Evolutionary conservation across 2,113 vertebrate species (phyloP).

Genomic region (Oreocharis arfaki): DNA sequence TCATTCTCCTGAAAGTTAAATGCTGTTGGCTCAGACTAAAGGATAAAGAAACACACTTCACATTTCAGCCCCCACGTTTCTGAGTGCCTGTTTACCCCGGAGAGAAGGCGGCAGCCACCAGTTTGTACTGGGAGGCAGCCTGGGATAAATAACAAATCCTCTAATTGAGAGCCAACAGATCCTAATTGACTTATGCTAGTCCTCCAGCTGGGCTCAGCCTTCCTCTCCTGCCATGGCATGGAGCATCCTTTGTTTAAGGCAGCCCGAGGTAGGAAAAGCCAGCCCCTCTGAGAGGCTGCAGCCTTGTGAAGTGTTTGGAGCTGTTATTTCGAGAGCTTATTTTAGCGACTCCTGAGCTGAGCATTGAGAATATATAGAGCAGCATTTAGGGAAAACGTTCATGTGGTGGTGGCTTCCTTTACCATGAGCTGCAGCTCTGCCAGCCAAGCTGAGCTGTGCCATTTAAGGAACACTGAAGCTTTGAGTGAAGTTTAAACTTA

Average conservation of each 20-base stretch:
- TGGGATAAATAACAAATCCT: slow-evolving; percentile 2
- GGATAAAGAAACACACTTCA: background rate
- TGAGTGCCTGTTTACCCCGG: background rate
- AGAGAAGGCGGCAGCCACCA: background rate
- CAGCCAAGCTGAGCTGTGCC: background rate
- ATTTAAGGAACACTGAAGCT: background rate
- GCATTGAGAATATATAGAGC: background rate
- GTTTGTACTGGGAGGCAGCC: background rate
- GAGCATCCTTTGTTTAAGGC: background rate
- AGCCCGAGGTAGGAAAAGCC: background rate
- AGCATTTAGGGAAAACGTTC: background rate
- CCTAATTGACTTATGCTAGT: background rate
- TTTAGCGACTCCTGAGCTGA: background rate
- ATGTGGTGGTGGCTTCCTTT: slow-evolving; percentile 19
- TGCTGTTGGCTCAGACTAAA: background rate
- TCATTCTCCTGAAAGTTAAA: background rate
- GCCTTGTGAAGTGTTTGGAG: background rate
- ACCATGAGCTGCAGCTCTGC: background rate
- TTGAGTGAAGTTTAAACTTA: slow-evolving; percentile 19
- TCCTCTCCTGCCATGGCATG: background rate
- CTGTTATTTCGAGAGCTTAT: slow-evolving; percentile 21
- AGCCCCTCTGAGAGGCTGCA: background rate
- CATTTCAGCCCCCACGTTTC: background rate
- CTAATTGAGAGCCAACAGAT: slow-evolving; percentile 1
- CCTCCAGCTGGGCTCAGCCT: background rate